Percentiles rank a stretch among this genome's conserved stretches.
These are phyloP conservation scores for Invenusta paracnida DNA, from an alignment of 2,888 invertebrate genomes.

Conservation along the genomic window DNA sequence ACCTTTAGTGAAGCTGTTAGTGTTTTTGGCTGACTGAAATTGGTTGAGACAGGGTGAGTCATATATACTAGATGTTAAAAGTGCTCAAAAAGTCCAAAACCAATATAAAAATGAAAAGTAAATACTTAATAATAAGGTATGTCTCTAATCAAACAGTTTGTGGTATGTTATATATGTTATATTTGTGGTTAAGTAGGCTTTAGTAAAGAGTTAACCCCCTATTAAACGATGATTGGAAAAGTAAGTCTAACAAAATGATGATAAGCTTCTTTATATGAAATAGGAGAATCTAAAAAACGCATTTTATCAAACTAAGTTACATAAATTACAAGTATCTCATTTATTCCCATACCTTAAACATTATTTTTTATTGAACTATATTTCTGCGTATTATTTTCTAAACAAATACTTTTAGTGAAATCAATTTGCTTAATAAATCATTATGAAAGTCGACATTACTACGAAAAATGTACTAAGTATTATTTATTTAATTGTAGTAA, in stretches of 20 bases:
- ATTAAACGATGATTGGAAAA: background rate
- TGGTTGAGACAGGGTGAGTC: background rate
- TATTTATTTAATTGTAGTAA: background rate
- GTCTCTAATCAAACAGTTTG: background rate
- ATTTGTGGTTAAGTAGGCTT: background rate
- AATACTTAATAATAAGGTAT: too few species aligned
- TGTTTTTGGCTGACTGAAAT: too few species aligned
- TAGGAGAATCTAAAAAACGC: background rate
- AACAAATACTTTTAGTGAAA: background rate
- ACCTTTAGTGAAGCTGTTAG: too few species aligned
- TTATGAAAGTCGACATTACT: background rate
- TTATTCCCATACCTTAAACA: background rate
- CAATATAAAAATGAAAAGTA: too few species aligned
- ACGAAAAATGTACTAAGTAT: background rate
- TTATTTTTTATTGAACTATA: background rate
- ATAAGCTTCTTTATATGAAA: background rate
- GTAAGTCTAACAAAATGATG: background rate
- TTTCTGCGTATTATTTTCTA: background rate
- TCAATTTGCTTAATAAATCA: background rate
- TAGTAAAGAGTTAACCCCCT: background rate
- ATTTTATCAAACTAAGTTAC: background rate
- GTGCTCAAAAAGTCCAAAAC: background rate
- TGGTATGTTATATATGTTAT: background rate
- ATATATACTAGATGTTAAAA: background rate
- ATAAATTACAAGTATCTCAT: background rate